A percentile compares a stretch with the other conserved stretches of the same genome.
These are phyloP conservation scores for Penaeus indicus DNA, from an alignment of 1,140 invertebrate genomes.

Conservation along the genomic window DNA sequence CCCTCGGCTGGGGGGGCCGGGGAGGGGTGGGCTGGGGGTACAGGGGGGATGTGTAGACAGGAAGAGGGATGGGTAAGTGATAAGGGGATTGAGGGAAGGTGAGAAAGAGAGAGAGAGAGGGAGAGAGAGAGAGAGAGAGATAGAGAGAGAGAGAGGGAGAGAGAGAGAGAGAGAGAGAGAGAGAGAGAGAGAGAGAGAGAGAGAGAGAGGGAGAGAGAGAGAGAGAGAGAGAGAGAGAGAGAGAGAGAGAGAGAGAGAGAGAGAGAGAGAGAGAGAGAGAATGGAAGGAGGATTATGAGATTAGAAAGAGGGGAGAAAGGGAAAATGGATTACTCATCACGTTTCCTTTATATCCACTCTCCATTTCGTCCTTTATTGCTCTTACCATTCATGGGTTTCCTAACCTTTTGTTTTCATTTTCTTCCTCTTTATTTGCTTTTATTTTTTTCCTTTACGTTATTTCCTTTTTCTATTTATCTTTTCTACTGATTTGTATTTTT, in stretches of 20 bases:
- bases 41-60: background rate
- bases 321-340: background rate
- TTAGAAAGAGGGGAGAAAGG: background rate
- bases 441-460: too few relatives aligned
- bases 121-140: too few relatives aligned
- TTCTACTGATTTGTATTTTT: too few relatives aligned
- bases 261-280: conserved; percentile 13
- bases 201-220: background rate
- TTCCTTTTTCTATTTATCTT: too few relatives aligned
- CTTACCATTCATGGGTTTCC: too few relatives aligned
- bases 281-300: background rate
- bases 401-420: too few relatives aligned
- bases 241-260: conserved; percentile 9
- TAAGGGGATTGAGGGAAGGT: background rate
- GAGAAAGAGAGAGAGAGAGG: background rate
- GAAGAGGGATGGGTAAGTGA: background rate
- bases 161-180: background rate
- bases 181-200: conserved; percentile 2
- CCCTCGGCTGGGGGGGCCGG: too few relatives aligned
- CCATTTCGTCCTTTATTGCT: background rate
- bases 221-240: background rate
- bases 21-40: background rate
- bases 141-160: background rate
- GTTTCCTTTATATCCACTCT: background rate
- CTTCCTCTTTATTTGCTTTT: too few relatives aligned